Conservation (phyloP, 1,140 invertebrate species). For the Pseudomyrmex flavicornis region DNA sequence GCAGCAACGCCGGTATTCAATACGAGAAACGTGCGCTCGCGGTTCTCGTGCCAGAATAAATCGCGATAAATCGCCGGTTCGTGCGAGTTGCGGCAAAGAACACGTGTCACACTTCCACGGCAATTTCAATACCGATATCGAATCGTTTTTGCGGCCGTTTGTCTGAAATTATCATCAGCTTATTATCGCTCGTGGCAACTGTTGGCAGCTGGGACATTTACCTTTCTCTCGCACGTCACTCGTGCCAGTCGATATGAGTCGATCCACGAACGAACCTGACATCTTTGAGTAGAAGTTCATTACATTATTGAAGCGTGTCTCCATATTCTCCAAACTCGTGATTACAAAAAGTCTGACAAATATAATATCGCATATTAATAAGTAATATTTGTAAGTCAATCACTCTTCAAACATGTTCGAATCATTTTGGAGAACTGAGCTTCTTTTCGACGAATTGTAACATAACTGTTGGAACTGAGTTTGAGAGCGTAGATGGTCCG, state of each 20-base stretch:
- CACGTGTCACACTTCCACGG: slow-evolving; percentile 62
- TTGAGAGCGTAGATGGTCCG: slow-evolving; percentile 7
- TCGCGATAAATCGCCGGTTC: slow-evolving; percentile 71
- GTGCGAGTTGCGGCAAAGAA: slow-evolving; percentile 51
- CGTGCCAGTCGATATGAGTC: background rate
- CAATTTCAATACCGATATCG: slow-evolving; percentile 17
- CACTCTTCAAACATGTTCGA: background rate
- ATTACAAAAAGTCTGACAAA: background rate
- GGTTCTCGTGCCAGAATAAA: slow-evolving; percentile 67
- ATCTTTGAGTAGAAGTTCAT: background rate
- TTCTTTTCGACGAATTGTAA: background rate
- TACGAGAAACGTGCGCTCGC: slow-evolving; percentile 48
- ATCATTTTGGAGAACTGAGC: background rate
- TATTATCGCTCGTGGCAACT: slow-evolving; percentile 12
- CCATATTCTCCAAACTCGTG: too few species aligned
- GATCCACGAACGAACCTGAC: background rate
- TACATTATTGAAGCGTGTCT: too few species aligned
- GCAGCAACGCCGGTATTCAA: slow-evolving; percentile 47
- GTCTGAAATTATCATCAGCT: slow-evolving; percentile 40
- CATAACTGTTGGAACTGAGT: slow-evolving; percentile 17
- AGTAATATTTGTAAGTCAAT: background rate
- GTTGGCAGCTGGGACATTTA: background rate
- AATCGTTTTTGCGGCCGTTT: slow-evolving; percentile 20
- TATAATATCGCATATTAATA: background rate
- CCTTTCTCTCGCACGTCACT: background rate